Percentiles rank a stretch among this genome's conserved stretches.
Conservation (phyloP, 2,797 vertebrate genomes). For the Hafferia zeledoni region DNA sequence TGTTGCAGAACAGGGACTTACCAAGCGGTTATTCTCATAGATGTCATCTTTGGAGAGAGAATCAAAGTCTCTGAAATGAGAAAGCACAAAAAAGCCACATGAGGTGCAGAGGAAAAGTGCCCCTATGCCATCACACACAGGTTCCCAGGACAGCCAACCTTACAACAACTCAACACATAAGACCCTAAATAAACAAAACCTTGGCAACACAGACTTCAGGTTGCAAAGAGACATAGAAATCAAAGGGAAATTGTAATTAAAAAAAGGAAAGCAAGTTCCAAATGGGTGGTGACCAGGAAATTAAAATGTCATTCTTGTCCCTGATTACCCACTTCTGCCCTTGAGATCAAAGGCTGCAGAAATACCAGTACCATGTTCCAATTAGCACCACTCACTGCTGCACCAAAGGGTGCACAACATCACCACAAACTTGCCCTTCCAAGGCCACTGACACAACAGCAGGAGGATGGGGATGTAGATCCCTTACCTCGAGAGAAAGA, state of each 20-base stretch:
- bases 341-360: not conserved
- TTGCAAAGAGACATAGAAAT: not conserved
- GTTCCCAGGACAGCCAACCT: not conserved
- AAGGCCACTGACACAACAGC: not conserved
- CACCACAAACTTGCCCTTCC: not conserved
- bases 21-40: slow-evolving; percentile 95
- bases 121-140: not conserved
- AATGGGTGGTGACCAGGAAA: slow-evolving; percentile 2
- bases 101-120: not conserved
- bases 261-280: not conserved
- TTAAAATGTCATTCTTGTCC: not conserved
- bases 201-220: not conserved
- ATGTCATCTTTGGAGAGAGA: slow-evolving; percentile 95
- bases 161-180: not conserved
- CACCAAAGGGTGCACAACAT: rapidly evolving
- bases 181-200: not conserved
- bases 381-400: not conserved
- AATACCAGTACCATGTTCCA: not conserved
- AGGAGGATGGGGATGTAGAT: not conserved
- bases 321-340: rapidly evolving
- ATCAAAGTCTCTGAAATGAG: slow-evolving; percentile 87
- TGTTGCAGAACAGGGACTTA: slow-evolving; percentile 75
- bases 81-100: not conserved
- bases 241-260: not conserved
- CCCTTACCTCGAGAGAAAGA: not conserved